phyloP scores from a whole-genome alignment of 2,888 invertebrate species.

The Crematogaster levior region DNA sequence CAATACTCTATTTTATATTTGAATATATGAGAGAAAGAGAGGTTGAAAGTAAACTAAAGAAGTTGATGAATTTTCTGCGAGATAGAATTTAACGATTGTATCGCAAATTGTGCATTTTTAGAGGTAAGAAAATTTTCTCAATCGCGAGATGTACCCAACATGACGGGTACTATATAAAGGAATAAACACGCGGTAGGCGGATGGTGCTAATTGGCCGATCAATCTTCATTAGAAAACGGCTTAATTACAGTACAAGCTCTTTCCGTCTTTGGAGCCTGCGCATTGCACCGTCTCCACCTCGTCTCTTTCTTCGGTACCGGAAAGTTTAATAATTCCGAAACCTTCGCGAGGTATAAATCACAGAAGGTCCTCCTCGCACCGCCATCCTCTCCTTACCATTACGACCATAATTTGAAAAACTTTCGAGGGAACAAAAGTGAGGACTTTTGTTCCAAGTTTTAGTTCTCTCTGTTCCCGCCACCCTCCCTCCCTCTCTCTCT shows the following conservation, averaged over 20 bases:
- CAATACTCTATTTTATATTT: background rate
- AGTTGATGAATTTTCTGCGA: background rate
- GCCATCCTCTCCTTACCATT: slow-evolving; percentile 67
- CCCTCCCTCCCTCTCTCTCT: slow-evolving; percentile 7
- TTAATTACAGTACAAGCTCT: slow-evolving; percentile 80
- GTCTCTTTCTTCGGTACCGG: slow-evolving; percentile 56
- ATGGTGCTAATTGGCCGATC: slow-evolving; percentile 79
- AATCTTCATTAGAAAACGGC: slow-evolving; percentile 82
- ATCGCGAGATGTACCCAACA: slow-evolving; percentile 1
- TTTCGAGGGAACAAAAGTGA: slow-evolving; percentile 84
- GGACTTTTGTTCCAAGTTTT: slow-evolving; percentile 85
- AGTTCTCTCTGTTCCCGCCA: slow-evolving; percentile 70
- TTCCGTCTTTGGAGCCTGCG: slow-evolving; percentile 20
- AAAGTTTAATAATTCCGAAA: slow-evolving; percentile 80
- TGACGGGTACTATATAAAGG: slow-evolving; percentile 62
- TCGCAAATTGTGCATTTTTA: slow-evolving; percentile 5
- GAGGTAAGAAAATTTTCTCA: background rate
- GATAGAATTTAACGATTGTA: background rate
- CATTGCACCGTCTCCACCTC: slow-evolving; percentile 47
- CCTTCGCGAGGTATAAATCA: slow-evolving; percentile 81
- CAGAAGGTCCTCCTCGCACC: slow-evolving; percentile 65
- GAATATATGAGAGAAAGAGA: background rate
- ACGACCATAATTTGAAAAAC: slow-evolving; percentile 84
- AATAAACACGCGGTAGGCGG: slow-evolving; percentile 73
- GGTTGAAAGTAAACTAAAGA: background rate